Conservation (phyloP, 2,113 vertebrate genomes). For the Notarius lentiginosus region DNA sequence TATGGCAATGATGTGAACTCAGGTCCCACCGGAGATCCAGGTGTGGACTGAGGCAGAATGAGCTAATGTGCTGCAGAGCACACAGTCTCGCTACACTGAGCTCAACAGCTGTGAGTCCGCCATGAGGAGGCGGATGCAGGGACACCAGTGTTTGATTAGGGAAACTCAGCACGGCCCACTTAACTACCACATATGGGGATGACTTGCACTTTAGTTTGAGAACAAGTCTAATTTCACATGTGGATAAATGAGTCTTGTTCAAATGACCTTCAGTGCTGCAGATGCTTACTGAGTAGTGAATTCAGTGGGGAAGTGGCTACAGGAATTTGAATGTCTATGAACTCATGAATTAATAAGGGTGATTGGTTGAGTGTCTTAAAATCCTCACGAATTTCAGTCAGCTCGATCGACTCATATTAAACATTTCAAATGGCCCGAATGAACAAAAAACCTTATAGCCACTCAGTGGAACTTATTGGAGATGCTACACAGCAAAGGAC, state of each 20-base stretch:
- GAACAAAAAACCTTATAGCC: neutral
- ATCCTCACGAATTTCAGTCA: neutral
- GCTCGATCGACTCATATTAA: neutral
- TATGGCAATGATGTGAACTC: conserved; percentile 46
- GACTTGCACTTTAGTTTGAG: conserved; percentile 19
- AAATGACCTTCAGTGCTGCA: conserved; percentile 10
- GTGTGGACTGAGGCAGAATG: conserved; percentile 46
- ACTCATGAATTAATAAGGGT: neutral
- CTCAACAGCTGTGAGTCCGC: conserved; percentile 43
- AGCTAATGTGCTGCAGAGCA: conserved; percentile 24
- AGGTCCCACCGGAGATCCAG: conserved; percentile 46
- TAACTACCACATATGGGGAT: conserved; percentile 31
- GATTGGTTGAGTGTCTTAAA: neutral
- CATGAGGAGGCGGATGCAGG: conserved; percentile 20
- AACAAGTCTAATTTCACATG: conserved; percentile 16
- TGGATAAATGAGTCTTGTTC: conserved; percentile 23
- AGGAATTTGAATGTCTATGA: neutral
- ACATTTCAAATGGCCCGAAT: neutral
- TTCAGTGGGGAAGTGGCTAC: neutral
- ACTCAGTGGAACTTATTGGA: neutral
- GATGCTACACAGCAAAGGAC: neutral
- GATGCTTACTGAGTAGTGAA: conserved; percentile 7
- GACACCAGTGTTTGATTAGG: conserved; percentile 50
- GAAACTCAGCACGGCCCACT: conserved; percentile 29
- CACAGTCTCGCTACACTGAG: conserved; percentile 4